phyloP scores from a whole-genome alignment of 2,888 invertebrate species.

The Allolobophora icterica region DNA sequence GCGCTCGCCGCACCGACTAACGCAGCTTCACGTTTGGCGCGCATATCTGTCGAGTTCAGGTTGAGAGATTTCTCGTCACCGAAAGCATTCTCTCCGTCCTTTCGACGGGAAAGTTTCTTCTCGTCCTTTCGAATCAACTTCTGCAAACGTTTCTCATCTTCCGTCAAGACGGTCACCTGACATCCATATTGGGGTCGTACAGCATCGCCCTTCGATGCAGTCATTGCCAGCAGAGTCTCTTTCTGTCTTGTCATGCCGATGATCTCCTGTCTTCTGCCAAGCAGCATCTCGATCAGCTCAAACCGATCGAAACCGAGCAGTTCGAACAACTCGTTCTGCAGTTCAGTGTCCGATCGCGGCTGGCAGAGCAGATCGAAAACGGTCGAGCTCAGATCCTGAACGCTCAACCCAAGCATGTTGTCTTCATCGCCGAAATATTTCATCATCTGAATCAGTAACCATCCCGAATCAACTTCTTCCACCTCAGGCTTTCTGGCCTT shows the following conservation, averaged over 20 bases:
- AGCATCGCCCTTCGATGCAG: neutral
- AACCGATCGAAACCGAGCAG: conserved; percentile 84
- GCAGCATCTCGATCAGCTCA: conserved; percentile 75
- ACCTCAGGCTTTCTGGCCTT: conserved; percentile 33
- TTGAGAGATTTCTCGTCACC: conserved; percentile 44
- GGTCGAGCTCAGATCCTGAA: conserved; percentile 56
- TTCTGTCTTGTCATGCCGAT: conserved; percentile 47
- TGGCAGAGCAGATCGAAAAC: conserved; percentile 61
- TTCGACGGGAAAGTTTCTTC: conserved; percentile 69
- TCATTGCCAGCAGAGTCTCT: neutral
- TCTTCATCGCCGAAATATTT: conserved; percentile 50
- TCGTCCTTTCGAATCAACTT: conserved; percentile 79
- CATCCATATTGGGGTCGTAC: conserved; percentile 75
- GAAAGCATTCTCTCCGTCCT: conserved; percentile 48
- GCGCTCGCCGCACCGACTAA: conserved; percentile 58
- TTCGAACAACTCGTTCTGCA: conserved; percentile 75
- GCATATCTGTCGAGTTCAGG: conserved; percentile 57
- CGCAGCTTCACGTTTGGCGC: conserved; percentile 65
- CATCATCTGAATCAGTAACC: conserved; percentile 43
- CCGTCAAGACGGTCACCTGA: conserved; percentile 81
- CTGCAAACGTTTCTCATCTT: conserved; percentile 74
- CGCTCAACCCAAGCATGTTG: conserved; percentile 52
- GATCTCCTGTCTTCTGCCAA: conserved; percentile 72
- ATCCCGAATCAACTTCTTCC: conserved; percentile 42
- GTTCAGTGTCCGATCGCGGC: conserved; percentile 55